phyloP scores from a whole-genome alignment of 2,888 invertebrate genomes.

The Drosophila kanekoi region DNA sequence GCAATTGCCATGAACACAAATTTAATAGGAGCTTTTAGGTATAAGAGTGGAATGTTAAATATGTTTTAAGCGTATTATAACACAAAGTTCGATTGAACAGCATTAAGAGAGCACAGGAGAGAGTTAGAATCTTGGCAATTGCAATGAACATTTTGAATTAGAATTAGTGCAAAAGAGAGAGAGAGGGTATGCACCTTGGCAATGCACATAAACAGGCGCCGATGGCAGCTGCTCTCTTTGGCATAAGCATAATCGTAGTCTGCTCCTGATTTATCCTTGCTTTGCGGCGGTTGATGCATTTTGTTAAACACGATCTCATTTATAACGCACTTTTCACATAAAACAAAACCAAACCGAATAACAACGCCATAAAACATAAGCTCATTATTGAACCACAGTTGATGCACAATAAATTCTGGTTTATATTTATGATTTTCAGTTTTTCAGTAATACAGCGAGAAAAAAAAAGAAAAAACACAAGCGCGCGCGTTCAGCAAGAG shows the following conservation, averaged over 20 bases:
- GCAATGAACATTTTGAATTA: neutral
- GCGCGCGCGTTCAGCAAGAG: constrained; percentile 31
- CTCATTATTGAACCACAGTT: constrained; percentile 23
- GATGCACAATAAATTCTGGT: constrained; percentile 35
- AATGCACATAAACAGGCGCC: constrained; percentile 74
- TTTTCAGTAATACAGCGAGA: constrained; percentile 7
- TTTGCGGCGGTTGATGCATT: constrained; percentile 35
- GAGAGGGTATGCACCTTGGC: constrained; percentile 70
- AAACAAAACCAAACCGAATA: constrained; percentile 11
- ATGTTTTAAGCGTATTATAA: too few species aligned
- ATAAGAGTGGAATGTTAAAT: neutral
- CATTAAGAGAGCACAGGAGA: neutral
- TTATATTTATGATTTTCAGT: constrained; percentile 18
- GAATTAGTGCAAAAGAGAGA: neutral
- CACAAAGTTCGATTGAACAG: too few species aligned
- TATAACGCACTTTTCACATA: constrained; percentile 28
- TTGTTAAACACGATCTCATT: constrained; percentile 25
- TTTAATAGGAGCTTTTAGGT: neutral
- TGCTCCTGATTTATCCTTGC: constrained; percentile 40
- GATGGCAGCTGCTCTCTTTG: constrained; percentile 73
- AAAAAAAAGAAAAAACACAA: neutral
- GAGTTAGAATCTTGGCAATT: neutral
- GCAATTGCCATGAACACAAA: neutral
- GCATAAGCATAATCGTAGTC: constrained; percentile 41
- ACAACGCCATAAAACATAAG: constrained; percentile 12